phyloP scores from a whole-genome alignment of 1,140 invertebrate species.

The Lethrus apterus region DNA sequence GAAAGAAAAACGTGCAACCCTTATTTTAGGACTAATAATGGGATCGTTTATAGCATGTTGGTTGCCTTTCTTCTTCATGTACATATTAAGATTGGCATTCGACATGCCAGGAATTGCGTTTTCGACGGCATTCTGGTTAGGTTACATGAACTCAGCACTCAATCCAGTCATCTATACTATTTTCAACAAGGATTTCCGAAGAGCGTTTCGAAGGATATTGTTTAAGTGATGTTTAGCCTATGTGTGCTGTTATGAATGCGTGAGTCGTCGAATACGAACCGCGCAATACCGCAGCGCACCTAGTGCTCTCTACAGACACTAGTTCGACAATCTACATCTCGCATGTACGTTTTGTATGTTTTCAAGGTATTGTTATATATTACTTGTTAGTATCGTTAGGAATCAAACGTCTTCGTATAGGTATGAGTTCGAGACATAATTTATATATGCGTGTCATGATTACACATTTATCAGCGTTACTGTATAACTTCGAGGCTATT shows the following conservation, averaged over 20 bases:
- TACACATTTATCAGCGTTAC: no score
- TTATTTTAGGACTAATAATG: slow-evolving; percentile 97
- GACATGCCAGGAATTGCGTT: slow-evolving; percentile 79
- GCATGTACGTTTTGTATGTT: no score
- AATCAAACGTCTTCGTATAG: no score
- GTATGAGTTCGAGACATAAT: no score
- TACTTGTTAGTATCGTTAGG: no score
- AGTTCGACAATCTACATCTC: slow-evolving; percentile 32
- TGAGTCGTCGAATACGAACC: slow-evolving; percentile 49
- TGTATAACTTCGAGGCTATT: no score
- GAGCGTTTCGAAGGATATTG: slow-evolving; percentile 89
- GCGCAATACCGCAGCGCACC: slow-evolving; percentile 52
- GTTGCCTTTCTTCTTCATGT: slow-evolving; percentile 97
- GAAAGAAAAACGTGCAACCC: slow-evolving; percentile 93
- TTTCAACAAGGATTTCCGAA: slow-evolving; percentile 97
- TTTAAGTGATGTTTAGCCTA: slow-evolving; percentile 85
- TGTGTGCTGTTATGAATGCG: slow-evolving; percentile 63
- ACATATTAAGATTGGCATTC: slow-evolving; percentile 78
- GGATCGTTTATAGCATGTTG: slow-evolving; percentile 98
- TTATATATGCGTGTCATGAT: no score
- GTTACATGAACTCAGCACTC: slow-evolving; percentile 94
- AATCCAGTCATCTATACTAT: slow-evolving; percentile 98
- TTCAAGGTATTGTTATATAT: no score
- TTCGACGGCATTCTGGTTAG: slow-evolving; percentile 95
- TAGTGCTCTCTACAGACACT: slow-evolving; percentile 41